These are phyloP conservation scores for Drosophila bifasciata DNA, from an alignment of 1,140 invertebrate genomes.

Conservation along the genomic window DNA sequence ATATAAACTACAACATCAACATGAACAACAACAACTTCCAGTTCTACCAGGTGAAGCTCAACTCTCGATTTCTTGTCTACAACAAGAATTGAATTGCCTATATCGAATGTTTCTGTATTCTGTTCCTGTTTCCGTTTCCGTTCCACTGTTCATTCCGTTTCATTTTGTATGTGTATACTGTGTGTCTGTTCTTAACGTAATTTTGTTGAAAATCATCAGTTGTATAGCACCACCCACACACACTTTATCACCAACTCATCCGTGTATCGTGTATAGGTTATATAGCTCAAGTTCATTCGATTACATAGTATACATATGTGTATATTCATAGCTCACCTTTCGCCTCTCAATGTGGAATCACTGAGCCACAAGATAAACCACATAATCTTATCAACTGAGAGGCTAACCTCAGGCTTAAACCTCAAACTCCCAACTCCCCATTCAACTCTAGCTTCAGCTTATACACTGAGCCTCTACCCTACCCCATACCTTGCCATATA, in stretches of 20 bases:
- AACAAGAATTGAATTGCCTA: slow-evolving; percentile 38
- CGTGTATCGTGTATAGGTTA: slow-evolving; percentile 3
- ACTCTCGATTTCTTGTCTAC: slow-evolving; percentile 66
- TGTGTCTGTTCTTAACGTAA: slow-evolving; percentile 38
- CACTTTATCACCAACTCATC: not conserved
- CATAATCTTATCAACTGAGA: slow-evolving; percentile 51
- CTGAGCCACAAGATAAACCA: slow-evolving; percentile 46
- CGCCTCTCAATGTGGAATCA: slow-evolving; percentile 8
- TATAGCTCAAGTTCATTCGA: slow-evolving; percentile 6
- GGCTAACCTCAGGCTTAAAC: not conserved
- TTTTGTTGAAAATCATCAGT: slow-evolving; percentile 24
- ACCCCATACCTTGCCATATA: not conserved
- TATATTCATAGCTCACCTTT: slow-evolving; percentile 14
- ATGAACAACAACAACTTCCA: slow-evolving; percentile 69
- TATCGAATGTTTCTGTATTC: slow-evolving; percentile 34
- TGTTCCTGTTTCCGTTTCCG: slow-evolving; percentile 25
- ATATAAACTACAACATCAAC: slow-evolving; percentile 43
- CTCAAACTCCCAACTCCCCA: slow-evolving; percentile 1
- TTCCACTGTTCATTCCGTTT: slow-evolving; percentile 41
- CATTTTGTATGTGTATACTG: slow-evolving; percentile 24
- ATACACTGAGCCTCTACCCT: not conserved
- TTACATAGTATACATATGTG: slow-evolving; percentile 12
- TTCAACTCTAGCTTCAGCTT: not conserved
- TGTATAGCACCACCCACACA: slow-evolving; percentile 30
- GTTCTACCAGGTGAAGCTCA: slow-evolving; percentile 82